These are phyloP conservation scores for Syngnathus acus DNA, from an alignment of 2,797 vertebrate genomes.

Conservation along the genomic window DNA sequence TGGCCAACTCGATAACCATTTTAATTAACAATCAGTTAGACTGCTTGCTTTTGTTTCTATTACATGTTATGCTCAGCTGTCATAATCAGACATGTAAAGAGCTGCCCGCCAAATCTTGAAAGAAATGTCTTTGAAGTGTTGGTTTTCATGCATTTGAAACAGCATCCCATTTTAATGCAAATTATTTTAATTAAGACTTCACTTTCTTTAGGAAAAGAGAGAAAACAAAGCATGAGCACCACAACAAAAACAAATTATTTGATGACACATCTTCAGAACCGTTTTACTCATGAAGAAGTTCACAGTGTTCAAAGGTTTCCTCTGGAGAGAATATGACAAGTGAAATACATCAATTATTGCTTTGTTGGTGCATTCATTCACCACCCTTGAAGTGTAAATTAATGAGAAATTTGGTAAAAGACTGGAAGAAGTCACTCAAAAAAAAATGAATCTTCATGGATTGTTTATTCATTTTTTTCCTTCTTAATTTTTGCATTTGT, in stretches of 20 bases:
- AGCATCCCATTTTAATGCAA: constrained; percentile 6
- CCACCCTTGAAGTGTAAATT: constrained; percentile 1
- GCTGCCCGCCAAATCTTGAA: neutral
- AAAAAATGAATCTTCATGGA: neutral
- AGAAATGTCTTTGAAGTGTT: neutral
- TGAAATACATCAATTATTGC: neutral
- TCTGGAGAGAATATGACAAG: neutral
- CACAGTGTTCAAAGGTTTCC: constrained; percentile 2
- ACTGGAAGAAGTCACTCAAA: neutral
- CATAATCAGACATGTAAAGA: neutral
- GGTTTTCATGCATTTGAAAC: constrained; percentile 8
- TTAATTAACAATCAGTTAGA: constrained; percentile 11
- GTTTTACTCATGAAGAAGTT: neutral
- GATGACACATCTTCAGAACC: neutral
- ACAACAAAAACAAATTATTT: constrained; percentile 1
- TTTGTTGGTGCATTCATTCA: neutral
- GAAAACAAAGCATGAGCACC: neutral
- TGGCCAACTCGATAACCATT: constrained; percentile 5
- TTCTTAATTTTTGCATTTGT: neutral
- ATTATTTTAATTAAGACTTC: constrained; percentile 8
- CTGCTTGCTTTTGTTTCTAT: constrained; percentile 3
- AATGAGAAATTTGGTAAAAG: neutral
- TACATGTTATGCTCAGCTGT: constrained; percentile 1
- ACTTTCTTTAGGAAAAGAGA: neutral
- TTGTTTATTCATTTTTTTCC: neutral